Base-by-base conservation (phyloP, 2,797 vertebrate genomes). In the Spea hammondii region DNA sequence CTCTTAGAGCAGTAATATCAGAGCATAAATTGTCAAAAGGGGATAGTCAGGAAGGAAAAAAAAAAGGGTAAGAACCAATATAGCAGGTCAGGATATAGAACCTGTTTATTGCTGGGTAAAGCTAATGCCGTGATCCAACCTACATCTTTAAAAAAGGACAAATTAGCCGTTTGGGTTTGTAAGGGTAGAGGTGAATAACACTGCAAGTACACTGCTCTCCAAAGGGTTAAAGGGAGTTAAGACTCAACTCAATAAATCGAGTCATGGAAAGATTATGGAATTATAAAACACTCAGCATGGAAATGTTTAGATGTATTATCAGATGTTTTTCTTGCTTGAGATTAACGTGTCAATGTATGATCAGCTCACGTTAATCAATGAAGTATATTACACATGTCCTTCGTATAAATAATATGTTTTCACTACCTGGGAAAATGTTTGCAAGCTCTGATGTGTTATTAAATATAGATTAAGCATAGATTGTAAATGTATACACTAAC, bases 311-410 rank as follows among this genome's bases (percentile, higher is more conserved):
- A 79, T 79, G 51, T 67, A 60, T 68, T 10, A 60, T 79, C 70
- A 68, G 70, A 55, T 53, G 12, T 59, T 55, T 32, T 6, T 51
- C 6, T 8, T 51, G n/a, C 51, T 69, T 49, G 49, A 50, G 66
- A 69, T 79, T 73, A 79, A 53, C 10, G 65, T 46, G 64, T 74
- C 64, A 74, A 72, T 62, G 67, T 69, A 65, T 76, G 74, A 76
- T 76, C 69, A 76, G 55, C 11, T 55, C 14, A 66, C 55, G 64
- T 74, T 65, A 79, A 65, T 78, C 77, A 55, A 66, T 78, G 72
- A 5, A 51, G 44, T 72, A 49, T 65, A 70, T 70, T 78, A 71
- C 32, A 2, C 32, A 32, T 32, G 32, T 1, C 32, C 32, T 32
- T 32, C 32, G 32, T 32, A 32, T 32, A 32, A 32, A 32, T 32